phyloP scores from a whole-genome alignment of 2,113 vertebrate genomes.

The Amia ocellicauda region DNA sequence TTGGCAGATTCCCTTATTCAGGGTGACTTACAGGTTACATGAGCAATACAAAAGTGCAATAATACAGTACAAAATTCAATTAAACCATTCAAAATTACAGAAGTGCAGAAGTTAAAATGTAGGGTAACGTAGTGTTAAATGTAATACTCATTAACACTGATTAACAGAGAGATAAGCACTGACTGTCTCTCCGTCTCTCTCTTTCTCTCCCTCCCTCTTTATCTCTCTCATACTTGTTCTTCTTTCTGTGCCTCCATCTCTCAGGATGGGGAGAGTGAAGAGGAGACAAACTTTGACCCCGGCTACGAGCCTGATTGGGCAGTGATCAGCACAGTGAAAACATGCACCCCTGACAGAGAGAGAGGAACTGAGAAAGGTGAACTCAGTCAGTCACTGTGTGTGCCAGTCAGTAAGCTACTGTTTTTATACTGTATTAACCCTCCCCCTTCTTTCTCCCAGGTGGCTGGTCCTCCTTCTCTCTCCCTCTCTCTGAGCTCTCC shows the following conservation, averaged over 20 bases:
- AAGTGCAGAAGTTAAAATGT: too few relatives aligned
- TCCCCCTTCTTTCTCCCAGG: slow-evolving; percentile 33
- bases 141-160: background rate
- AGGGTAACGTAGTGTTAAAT: too few relatives aligned
- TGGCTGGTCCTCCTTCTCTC: slow-evolving; percentile 78
- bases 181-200: background rate
- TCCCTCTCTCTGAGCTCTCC: slow-evolving; percentile 83
- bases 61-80: too few relatives aligned
- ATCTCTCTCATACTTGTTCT: too few relatives aligned
- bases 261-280: slow-evolving; percentile 74
- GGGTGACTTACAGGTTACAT: too few relatives aligned
- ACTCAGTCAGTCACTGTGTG: too few relatives aligned
- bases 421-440: background rate
- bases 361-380: slow-evolving; percentile 49
- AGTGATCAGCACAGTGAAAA: slow-evolving; percentile 81
- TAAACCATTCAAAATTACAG: too few relatives aligned
- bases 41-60: too few relatives aligned
- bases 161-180: background rate
- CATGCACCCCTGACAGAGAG: slow-evolving; percentile 42
- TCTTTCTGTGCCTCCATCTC: background rate
- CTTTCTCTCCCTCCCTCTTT: too few relatives aligned
- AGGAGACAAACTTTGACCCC: slow-evolving; percentile 81
- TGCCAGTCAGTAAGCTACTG: background rate
- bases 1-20: too few relatives aligned
- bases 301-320: slow-evolving; percentile 92